A percentile compares a stretch with the other conserved stretches of the same genome.
These are phyloP conservation scores for Sanderia malayensis DNA, from an alignment of 30 jellyfish, hydroid and myxozoan genomes.

Conservation along the genomic window DNA sequence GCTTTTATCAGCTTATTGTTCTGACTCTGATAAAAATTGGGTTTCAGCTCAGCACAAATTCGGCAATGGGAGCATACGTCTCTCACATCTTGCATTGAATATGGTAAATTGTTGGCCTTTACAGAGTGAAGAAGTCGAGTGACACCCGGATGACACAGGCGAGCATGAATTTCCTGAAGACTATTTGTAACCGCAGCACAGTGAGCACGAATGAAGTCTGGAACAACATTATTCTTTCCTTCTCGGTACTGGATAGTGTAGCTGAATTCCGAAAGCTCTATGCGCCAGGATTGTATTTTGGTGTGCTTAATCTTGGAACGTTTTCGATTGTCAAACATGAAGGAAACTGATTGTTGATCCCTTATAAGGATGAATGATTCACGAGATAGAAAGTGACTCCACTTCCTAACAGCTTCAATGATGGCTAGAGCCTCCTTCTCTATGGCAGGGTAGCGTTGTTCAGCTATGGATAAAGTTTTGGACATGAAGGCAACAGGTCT, in stretches of 20 bases:
- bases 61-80: conserved; percentile 37
- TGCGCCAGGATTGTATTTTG: conserved; percentile 59
- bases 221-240: conserved; percentile 33
- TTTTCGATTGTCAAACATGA: conserved; percentile 68
- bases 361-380: conserved; percentile 51
- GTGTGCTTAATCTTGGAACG: conserved; percentile 59
- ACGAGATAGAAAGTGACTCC: conserved; percentile 65
- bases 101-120: conserved; percentile 45
- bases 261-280: conserved; percentile 69
- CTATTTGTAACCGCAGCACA: conserved; percentile 1
- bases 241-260: conserved; percentile 38
- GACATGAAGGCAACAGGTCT: conserved; percentile 60
- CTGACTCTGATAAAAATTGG: conserved; percentile 44
- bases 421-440: conserved; percentile 66
- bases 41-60: conserved; percentile 55
- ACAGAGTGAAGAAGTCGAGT: conserved; percentile 55
- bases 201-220: neutral
- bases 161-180: conserved; percentile 14
- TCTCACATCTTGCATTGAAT: conserved; percentile 45
- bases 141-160: conserved; percentile 64
- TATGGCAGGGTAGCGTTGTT: conserved; percentile 18
- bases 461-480: conserved; percentile 24
- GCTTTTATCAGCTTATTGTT: conserved; percentile 22
- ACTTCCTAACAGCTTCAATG: conserved; percentile 65
- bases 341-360: conserved; percentile 59